Percentiles rank a stretch among this genome's conserved stretches.
These are phyloP conservation scores for Zelleria hepariella DNA, from an alignment of 2,888 invertebrate species.

Conservation along the genomic window DNA sequence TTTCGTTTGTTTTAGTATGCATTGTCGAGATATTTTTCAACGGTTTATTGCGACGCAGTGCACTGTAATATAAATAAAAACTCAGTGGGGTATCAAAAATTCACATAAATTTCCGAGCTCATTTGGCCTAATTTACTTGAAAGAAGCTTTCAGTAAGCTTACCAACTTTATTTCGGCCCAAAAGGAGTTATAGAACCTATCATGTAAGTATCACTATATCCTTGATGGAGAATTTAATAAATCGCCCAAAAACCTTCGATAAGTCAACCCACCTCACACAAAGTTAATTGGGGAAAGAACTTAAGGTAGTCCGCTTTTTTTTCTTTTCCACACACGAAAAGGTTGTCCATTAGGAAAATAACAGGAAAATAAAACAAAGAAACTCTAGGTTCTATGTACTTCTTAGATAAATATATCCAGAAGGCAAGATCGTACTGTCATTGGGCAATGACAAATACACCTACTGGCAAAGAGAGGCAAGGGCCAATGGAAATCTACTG, in stretches of 20 bases:
- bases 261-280: slow-evolving; percentile 15
- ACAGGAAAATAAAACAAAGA: not conserved
- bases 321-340: not conserved
- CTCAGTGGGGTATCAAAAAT: too few relatives aligned
- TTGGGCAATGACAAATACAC: too few relatives aligned
- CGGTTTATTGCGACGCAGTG: too few relatives aligned
- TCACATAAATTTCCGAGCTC: too few relatives aligned
- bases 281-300: slow-evolving; percentile 22
- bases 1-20: not conserved
- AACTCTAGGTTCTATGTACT: not conserved
- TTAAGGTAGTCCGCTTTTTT: slow-evolving; percentile 22
- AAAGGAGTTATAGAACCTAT: too few relatives aligned
- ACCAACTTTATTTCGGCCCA: not conserved
- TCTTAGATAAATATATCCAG: too few relatives aligned
- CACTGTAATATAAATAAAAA: too few relatives aligned
- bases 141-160: not conserved
- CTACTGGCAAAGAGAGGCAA: too few relatives aligned
- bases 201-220: too few relatives aligned
- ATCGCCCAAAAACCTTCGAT: not conserved
- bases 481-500: too few relatives aligned
- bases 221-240: not conserved
- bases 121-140: not conserved
- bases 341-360: not conserved
- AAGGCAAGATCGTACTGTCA: too few relatives aligned
- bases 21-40: too few relatives aligned